Evolutionary conservation across 2,888 invertebrate species (phyloP).

Genomic region (Xylocampa areola): DNA sequence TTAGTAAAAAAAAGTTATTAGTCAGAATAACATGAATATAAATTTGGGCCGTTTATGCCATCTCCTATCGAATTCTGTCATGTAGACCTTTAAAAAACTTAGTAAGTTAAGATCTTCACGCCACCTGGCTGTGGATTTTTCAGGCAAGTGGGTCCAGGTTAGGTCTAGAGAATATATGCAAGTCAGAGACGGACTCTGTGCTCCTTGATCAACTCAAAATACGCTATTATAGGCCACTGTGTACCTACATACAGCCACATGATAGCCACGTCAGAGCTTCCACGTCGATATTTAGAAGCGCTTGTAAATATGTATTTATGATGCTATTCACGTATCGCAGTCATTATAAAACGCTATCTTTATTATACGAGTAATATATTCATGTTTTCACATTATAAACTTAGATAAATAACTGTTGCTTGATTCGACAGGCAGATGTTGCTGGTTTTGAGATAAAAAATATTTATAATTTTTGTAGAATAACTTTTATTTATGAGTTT

Average conservation of each 20-base stretch:
- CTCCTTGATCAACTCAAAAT: too few species aligned
- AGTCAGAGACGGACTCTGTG: too few species aligned
- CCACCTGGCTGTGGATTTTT: too few species aligned
- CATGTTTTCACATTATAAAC: slow-evolving; percentile 37
- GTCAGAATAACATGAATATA: too few species aligned
- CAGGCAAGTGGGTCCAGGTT: too few species aligned
- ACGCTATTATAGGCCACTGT: neutral
- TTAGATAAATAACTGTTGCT: slow-evolving; percentile 14
- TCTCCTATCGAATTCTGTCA: too few species aligned
- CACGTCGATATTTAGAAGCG: slow-evolving; percentile 26
- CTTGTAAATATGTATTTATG: slow-evolving; percentile 39
- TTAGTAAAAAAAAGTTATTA: too few species aligned
- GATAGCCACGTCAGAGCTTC: slow-evolving; percentile 17
- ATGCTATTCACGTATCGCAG: slow-evolving; percentile 17
- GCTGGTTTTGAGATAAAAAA: slow-evolving; percentile 7
- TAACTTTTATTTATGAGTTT: too few species aligned
- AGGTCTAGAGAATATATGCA: too few species aligned
- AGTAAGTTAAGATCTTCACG: too few species aligned
- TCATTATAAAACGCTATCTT: slow-evolving; percentile 15
- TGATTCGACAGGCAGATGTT: slow-evolving; percentile 3
- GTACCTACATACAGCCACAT: slow-evolving; percentile 7
- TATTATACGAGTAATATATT: slow-evolving; percentile 16
- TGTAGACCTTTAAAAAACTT: too few species aligned
- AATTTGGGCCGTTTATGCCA: too few species aligned
- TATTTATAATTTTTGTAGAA: neutral